Evolutionary conservation across 2,113 vertebrate species (phyloP).

Genomic region (Microtus oregoni): DNA sequence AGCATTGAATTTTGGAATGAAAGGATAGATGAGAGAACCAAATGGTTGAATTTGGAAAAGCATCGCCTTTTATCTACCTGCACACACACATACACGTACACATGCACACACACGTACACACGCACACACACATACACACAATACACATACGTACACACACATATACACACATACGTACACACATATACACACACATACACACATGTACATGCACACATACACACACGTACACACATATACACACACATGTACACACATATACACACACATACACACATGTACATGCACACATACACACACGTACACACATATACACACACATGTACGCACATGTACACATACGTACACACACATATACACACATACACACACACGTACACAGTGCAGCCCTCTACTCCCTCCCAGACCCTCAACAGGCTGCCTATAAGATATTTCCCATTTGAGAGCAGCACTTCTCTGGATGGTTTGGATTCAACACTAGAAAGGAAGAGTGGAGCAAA

Average conservation of each 20-base stretch:
- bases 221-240: fast-evolving
- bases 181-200: no score
- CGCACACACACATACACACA: no score
- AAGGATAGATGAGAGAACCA: neutral
- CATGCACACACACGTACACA: no score
- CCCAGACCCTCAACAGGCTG: neutral
- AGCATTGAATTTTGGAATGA: neutral
- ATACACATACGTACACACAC: no score
- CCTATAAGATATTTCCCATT: neutral
- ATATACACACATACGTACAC: no score
- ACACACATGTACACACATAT: fast-evolving
- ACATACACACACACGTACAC: no score
- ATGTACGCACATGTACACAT: fast-evolving
- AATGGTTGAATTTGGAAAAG: neutral
- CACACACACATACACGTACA: neutral
- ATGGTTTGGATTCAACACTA: no score
- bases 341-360: neutral
- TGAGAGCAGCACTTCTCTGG: neutral
- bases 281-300: no score
- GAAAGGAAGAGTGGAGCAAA: neutral
- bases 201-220: no score
- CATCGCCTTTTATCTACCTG: neutral
- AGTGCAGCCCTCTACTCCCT: fast-evolving
- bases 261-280: neutral
- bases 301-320: fast-evolving